Base-by-base conservation (phyloP, 2,888 invertebrate genomes). In the Escarpia spicata region DNA sequence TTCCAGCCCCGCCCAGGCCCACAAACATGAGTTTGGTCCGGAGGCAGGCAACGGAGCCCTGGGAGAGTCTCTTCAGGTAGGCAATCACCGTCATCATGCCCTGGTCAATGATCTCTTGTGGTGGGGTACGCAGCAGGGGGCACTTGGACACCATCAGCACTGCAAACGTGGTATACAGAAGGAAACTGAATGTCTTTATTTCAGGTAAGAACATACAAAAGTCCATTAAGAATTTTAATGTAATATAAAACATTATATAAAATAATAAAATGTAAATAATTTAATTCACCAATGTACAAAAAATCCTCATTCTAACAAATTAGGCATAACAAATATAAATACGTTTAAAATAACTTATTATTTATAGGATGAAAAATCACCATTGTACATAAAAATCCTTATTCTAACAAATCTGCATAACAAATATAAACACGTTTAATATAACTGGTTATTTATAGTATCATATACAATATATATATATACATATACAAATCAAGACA, bases 1-100 rank as follows among this genome's bases (percentile, higher is more conserved):
- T 96, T 8, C 96, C 96, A n/a, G 96, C 96, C 31, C 96, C 96
- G n/a, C 96, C 96, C 8, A 96, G 95, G 26, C 96, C 96, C 1
- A 96, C 96, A 94, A 96, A 94, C 96, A 96, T 96, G 26, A 96
- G 95, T 93, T 96, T 96, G 31, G 96, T 96, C 92, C 96, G 93
- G 93, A 95, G 95, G 93, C 96, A 96, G 9, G 94, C 93, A 6
- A 95, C 95, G 8, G 95, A 95, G 3, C 96, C 96, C 92, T 95
- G 95, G 4, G 94, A 93, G 2, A 96, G 94, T 26, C 96, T 94
- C 92, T 95, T 95, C 92, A 96, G 93, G 94, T 96, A 96, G 8
- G 96, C 96, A 93, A 95, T 95, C 0, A 95, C 94, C 3, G 95
- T 94, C 75, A 93, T 52, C 92, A 95, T 95, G 6, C 96, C 96